phyloP scores from a whole-genome alignment of 2,113 vertebrate genomes.

The Myiozetetes cayanensis region DNA sequence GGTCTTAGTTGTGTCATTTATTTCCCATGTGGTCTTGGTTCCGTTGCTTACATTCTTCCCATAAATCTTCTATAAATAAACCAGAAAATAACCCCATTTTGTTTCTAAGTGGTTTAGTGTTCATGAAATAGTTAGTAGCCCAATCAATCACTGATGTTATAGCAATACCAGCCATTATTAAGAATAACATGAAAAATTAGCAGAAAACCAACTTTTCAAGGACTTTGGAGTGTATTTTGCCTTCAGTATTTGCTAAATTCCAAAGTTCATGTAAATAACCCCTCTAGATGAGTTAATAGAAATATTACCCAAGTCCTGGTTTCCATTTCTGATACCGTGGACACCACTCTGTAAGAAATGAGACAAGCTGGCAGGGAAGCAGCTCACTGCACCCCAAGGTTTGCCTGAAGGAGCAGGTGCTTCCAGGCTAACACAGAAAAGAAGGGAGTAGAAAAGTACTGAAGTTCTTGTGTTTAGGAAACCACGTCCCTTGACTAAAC shows the following conservation, averaged over 20 bases:
- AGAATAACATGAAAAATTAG: neutral
- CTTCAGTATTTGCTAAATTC: neutral
- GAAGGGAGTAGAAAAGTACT: neutral
- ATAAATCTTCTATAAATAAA: neutral
- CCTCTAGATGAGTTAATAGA: neutral
- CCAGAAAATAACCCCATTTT: neutral
- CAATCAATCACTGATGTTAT: neutral
- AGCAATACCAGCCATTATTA: neutral
- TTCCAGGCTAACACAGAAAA: neutral
- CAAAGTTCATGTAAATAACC: neutral
- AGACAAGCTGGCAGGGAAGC: neutral
- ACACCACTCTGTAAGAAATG: neutral
- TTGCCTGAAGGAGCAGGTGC: neutral
- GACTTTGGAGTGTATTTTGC: neutral
- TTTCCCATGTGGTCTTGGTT: neutral
- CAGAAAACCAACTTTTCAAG: neutral
- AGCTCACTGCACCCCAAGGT: neutral
- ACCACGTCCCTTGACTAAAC: neutral
- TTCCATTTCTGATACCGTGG: neutral
- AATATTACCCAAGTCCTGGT: neutral
- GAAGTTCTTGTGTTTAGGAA: neutral
- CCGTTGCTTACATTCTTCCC: neutral
- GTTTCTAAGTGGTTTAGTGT: neutral
- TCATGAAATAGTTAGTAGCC: constrained; percentile 2
- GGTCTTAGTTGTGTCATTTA: neutral